Base-by-base conservation (phyloP, 2,797 vertebrate species). In the Enteromius unitaeniatus region DNA sequence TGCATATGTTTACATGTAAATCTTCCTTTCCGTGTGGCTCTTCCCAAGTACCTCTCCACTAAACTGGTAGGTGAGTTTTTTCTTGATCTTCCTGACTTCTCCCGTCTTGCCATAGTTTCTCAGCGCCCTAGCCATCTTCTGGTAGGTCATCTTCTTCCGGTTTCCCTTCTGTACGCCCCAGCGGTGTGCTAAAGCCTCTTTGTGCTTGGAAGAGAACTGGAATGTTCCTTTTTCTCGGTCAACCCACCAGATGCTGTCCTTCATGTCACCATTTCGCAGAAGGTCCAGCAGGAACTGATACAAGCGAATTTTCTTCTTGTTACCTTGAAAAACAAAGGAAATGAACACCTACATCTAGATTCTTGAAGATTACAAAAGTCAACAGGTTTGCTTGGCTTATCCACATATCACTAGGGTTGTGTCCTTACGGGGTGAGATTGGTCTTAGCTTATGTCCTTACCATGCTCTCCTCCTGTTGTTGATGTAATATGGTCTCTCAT, bases 201-300 rank as follows among this genome's bases (percentile, higher is more conserved):
- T 99, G 95, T 99, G 97, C 93, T 99, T 99, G 88, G 98, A 99
- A 10, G 98, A 99, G 94, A 99, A 99, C 93, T 99, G 98, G 93
- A 99, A 99, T 84, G 96, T 97, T 87, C 98, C 98, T 88, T 99
- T 99, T 90, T 99, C 98, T 92, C 97, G 96, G 94, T 99, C 98
- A 90, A 99, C 97, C 98, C 98, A 99, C 98, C 98, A 99, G 94
- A 99, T 98, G 95, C 98, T 98, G 89, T 99, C 98, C 92, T 99
- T 99, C 98, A 99, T 99, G 88, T 99, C 97, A 55, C 97, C 97
- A 0, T 94, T 97, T 85, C 96, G 96, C 88, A 99, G 95, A 86
- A 99, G 96, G 90, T 99, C 97, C 88, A 99, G 91, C 91, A 99
- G 96, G 93, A 99, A 99, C 93, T 99, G 98, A 91, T 99, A 99